phyloP scores from a whole-genome alignment of 2,888 invertebrate species.

The Drosophila subsilvestris region DNA sequence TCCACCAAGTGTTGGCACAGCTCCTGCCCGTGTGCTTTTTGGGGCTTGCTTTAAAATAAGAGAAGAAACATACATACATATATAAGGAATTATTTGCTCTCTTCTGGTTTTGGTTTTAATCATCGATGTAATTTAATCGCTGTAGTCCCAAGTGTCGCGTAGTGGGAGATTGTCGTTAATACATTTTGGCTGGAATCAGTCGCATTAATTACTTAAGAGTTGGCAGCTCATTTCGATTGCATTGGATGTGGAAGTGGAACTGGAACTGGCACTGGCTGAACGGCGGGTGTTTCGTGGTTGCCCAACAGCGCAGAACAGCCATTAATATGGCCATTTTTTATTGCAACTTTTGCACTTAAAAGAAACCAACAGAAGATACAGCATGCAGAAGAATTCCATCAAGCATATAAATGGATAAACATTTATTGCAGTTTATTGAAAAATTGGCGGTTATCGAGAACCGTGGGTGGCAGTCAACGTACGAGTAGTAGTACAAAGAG shows the following conservation, averaged over 20 bases:
- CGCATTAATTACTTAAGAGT: constrained; percentile 56
- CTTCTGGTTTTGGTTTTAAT: not conserved
- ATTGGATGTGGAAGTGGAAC: too few species aligned
- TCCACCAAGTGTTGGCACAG: constrained; percentile 16
- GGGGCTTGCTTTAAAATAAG: too few species aligned
- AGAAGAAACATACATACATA: too few species aligned
- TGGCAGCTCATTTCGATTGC: constrained; percentile 11
- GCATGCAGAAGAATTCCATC: constrained; percentile 48
- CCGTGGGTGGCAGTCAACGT: constrained; percentile 17
- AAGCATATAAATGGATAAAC: constrained; percentile 77
- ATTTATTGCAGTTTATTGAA: constrained; percentile 80
- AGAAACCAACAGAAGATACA: constrained; percentile 31
- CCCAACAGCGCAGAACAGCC: constrained; percentile 33
- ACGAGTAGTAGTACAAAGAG: constrained; percentile 9
- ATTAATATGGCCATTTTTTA: constrained; percentile 50
- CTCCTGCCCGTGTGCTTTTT: not conserved
- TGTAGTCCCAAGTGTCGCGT: not conserved
- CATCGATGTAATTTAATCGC: too few species aligned
- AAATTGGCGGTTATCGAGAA: constrained; percentile 74
- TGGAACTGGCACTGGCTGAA: not conserved
- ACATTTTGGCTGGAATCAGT: constrained; percentile 46
- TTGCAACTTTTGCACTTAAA: constrained; percentile 45
- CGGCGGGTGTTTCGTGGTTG: constrained; percentile 44
- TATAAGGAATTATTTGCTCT: not conserved
- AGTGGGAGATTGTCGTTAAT: not conserved